Percentiles rank a stretch among this genome's conserved stretches.
phyloP scores from a whole-genome alignment of 2,888 invertebrate genomes.

The Imbricaverruca yamaguchii region DNA sequence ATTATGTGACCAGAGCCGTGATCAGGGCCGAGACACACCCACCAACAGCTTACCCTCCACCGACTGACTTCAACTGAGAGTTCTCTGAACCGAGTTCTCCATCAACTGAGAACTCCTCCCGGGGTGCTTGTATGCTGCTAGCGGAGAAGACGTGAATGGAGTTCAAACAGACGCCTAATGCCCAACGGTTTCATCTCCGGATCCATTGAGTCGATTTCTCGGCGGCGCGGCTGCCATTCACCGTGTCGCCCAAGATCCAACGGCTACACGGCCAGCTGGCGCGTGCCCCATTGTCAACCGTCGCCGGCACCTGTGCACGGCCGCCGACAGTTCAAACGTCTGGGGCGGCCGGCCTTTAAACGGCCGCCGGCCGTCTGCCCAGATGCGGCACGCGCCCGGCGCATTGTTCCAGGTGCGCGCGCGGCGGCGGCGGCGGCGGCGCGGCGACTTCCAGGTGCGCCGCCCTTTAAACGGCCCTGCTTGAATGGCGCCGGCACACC shows the following conservation, averaged over 20 bases:
- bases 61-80: too few relatives aligned
- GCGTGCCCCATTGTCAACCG: slow-evolving; percentile 14
- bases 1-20: too few relatives aligned
- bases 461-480: not conserved
- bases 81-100: too few relatives aligned
- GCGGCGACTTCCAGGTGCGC: not conserved
- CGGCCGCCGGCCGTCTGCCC: not conserved
- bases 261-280: not conserved
- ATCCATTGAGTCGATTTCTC: not conserved
- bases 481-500: not conserved
- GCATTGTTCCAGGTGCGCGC: not conserved
- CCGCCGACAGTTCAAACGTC: not conserved
- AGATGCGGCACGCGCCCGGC: not conserved
- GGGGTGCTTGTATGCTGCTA: too few relatives aligned
- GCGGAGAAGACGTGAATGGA: not conserved
- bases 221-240: not conserved
- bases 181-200: not conserved
- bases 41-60: too few relatives aligned
- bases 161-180: not conserved
- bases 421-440: not conserved
- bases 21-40: too few relatives aligned
- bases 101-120: too few relatives aligned
- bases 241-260: not conserved
- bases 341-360: not conserved
- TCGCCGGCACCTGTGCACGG: not conserved